Evolutionary conservation across 2,888 invertebrate genomes (phyloP).

Genomic region (Morpho achilles): DNA sequence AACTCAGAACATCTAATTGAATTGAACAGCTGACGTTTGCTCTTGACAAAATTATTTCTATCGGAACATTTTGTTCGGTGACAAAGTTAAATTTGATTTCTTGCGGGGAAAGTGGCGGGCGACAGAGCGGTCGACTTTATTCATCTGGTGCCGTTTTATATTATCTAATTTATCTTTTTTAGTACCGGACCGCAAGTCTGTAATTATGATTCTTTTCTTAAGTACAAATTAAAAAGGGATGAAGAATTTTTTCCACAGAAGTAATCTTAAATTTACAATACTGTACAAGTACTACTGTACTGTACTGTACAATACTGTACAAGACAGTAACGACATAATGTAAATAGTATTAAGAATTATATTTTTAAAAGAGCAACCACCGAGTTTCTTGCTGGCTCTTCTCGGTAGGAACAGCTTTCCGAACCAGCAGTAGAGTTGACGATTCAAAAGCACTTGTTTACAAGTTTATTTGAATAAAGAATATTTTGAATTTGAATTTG

Average conservation of each 20-base stretch:
- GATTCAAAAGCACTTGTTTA: too few species aligned
- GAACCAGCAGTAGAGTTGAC: too few species aligned
- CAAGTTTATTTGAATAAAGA: too few species aligned
- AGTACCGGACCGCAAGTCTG: constrained; percentile 37
- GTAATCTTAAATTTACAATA: constrained; percentile 4
- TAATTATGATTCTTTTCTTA: constrained; percentile 29
- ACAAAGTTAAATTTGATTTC: constrained; percentile 78
- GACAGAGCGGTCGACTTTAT: constrained; percentile 57
- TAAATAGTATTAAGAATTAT: too few species aligned
- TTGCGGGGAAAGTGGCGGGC: constrained; percentile 65
- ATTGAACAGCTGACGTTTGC: constrained; percentile 71
- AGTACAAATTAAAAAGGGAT: constrained; percentile 9
- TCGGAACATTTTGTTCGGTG: constrained; percentile 73
- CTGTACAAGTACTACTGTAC: too few species aligned
- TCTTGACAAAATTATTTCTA: constrained; percentile 77
- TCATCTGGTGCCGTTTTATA: constrained; percentile 56
- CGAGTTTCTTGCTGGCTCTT: too few species aligned
- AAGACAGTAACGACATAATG: too few species aligned
- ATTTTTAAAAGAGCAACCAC: too few species aligned
- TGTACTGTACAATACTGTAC: too few species aligned
- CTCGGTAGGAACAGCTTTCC: too few species aligned
- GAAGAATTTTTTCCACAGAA: neutral
- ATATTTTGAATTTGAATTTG: too few species aligned
- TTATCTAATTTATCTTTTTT: constrained; percentile 52
- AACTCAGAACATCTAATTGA: constrained; percentile 66